Evolutionary conservation across 1,140 invertebrate genomes (phyloP), one percentile per base, ranked within the genome.

Genomic region (Aphis gossypii): DNA sequence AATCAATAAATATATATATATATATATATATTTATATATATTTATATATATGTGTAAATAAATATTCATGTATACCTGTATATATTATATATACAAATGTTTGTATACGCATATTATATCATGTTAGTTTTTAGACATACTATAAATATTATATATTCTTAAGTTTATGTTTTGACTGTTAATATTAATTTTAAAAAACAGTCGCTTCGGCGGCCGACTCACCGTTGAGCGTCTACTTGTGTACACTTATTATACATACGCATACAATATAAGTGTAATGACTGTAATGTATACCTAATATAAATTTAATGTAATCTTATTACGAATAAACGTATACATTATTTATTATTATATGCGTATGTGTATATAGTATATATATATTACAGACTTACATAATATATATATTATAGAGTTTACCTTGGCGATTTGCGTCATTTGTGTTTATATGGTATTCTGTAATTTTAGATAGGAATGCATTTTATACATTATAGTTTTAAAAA

Each of bases 151-250:
- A 35, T 68, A 35, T 51, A 84, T 93, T 84, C 46, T 84, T 93
- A 93, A 93, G 91, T 84, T 48, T 83, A 84, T 54, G 68, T 93
- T 93, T 93, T 51, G 91, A 93, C 91, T 93, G 91, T 93, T 93
- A 93, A 83, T 93, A 93, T 84, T 93, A 93, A 84, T 60, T 90
- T 38, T 60, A 84, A 41, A 51, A 84, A 84, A 90, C 48, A 35
- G 44, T 46, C n/a, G 90, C 38, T 92, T n/a, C 18, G 44, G 35
- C 38, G 35, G 30, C 18, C 1, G 8, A 76, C 20, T 82, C 44
- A 41, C 68, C 90, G 90, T 92, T 83, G 90, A 44, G 44, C 18
- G 48, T 30, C 91, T 83, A 82, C 76, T 92, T 56, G 14, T 56
- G 9, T 89, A 54, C 87, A 23, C n/a, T 6, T 46, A 54, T 30